These are phyloP conservation scores for Blera fallax DNA, from an alignment of 2,888 invertebrate species.

Conservation along the genomic window DNA sequence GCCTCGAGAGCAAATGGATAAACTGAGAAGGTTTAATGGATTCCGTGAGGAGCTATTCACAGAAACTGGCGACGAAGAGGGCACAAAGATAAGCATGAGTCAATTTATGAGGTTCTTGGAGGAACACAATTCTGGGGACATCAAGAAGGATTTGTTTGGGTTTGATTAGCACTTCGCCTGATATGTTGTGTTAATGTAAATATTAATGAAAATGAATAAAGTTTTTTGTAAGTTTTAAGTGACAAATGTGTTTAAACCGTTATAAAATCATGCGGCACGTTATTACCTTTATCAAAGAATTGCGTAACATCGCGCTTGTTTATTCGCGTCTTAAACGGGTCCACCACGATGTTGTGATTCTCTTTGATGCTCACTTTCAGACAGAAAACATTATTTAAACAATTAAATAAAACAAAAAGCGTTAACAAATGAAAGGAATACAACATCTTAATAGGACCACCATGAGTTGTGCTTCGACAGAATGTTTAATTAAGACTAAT, in stretches of 20 bases:
- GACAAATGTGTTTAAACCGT: conserved; percentile 2
- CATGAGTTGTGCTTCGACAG: conserved; percentile 1
- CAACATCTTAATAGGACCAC: conserved; percentile 9
- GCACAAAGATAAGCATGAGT: conserved; percentile 90
- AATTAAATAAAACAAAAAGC: conserved; percentile 6
- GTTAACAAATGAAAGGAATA: not conserved
- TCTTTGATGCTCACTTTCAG: conserved; percentile 76
- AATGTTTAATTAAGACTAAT: conserved; percentile 20
- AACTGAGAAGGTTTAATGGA: conserved; percentile 77
- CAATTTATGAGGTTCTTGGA: conserved; percentile 89
- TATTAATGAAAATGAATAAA: conserved; percentile 39
- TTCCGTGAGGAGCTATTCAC: conserved; percentile 80
- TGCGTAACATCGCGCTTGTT: conserved; percentile 77
- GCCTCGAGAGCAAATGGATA: conserved; percentile 71
- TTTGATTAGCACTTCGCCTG: conserved; percentile 78
- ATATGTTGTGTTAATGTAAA: conserved; percentile 33
- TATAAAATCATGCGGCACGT: not conserved
- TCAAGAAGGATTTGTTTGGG: conserved; percentile 92
- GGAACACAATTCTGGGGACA: conserved; percentile 86
- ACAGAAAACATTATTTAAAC: conserved; percentile 22
- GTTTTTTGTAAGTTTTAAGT: not conserved
- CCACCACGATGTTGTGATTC: conserved; percentile 73
- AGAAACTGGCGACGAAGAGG: conserved; percentile 81
- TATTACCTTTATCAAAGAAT: conserved; percentile 78
- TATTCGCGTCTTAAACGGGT: conserved; percentile 75